Conservation (phyloP, 2,113 vertebrate species). For the Gallinago undulata region DNA sequence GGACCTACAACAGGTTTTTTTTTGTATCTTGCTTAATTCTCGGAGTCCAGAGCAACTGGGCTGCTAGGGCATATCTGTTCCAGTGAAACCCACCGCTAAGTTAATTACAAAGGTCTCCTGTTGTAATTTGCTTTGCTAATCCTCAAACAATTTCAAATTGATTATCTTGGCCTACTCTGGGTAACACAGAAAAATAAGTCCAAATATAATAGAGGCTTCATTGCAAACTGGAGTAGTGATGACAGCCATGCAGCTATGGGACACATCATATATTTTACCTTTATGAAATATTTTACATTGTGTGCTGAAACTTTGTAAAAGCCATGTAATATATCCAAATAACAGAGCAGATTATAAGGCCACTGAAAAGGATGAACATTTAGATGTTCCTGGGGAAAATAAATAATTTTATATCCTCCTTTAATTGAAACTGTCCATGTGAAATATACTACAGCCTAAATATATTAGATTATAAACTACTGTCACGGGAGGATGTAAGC, state of each 20-base stretch:
- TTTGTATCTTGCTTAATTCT: neutral
- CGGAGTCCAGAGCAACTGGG: neutral
- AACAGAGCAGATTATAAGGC: neutral
- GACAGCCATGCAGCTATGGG: neutral
- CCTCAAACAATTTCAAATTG: neutral
- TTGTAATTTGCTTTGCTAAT: neutral
- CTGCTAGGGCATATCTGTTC: neutral
- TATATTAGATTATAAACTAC: neutral
- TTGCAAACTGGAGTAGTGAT: neutral
- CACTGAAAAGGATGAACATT: neutral
- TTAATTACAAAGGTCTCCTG: neutral
- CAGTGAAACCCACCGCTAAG: neutral
- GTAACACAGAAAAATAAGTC: neutral
- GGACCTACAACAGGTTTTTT: neutral
- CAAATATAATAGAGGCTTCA: neutral
- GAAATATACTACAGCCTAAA: neutral
- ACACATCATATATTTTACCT: neutral
- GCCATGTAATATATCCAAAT: neutral
- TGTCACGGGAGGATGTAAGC: neutral
- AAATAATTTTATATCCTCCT: neutral
- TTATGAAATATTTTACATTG: neutral
- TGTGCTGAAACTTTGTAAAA: neutral
- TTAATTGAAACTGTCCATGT: neutral
- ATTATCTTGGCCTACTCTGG: neutral
- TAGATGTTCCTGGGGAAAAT: neutral